phyloP scores from a whole-genome alignment of 1,140 invertebrate genomes.

The Mercenaria mercenaria region DNA sequence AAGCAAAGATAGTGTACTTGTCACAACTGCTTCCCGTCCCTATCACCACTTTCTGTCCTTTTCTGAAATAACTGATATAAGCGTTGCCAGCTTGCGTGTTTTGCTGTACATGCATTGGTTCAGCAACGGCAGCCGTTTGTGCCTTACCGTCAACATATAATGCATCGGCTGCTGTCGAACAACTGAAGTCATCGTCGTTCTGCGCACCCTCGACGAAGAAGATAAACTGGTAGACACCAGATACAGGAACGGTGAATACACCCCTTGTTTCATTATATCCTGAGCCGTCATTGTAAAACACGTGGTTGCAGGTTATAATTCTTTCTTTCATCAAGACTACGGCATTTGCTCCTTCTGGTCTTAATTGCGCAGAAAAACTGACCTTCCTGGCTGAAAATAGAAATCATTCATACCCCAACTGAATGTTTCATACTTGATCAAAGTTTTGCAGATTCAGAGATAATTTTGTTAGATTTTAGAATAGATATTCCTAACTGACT shows the following conservation, averaged over 20 bases:
- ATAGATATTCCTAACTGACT: too few species aligned
- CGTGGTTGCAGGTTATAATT: neutral
- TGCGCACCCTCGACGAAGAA: neutral
- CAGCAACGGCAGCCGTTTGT: neutral
- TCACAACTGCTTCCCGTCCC: neutral
- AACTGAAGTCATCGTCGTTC: neutral
- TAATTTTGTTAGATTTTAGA: too few species aligned
- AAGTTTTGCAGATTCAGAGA: too few species aligned
- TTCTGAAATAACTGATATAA: neutral
- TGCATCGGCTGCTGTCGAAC: neutral
- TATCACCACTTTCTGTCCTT: neutral
- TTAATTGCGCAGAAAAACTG: too few species aligned
- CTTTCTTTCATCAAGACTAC: neutral
- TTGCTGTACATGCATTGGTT: neutral
- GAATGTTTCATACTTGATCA: too few species aligned
- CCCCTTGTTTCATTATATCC: neutral
- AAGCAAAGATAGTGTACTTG: neutral
- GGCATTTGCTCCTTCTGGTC: too few species aligned
- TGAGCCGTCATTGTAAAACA: neutral
- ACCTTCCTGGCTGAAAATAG: too few species aligned
- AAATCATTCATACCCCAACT: too few species aligned
- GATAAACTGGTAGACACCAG: conserved; percentile 13
- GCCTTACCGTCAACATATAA: neutral
- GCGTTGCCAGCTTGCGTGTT: neutral
- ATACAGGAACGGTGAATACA: neutral